Conservation (phyloP, 2,888 invertebrate genomes). For the Automeris io region DNA sequence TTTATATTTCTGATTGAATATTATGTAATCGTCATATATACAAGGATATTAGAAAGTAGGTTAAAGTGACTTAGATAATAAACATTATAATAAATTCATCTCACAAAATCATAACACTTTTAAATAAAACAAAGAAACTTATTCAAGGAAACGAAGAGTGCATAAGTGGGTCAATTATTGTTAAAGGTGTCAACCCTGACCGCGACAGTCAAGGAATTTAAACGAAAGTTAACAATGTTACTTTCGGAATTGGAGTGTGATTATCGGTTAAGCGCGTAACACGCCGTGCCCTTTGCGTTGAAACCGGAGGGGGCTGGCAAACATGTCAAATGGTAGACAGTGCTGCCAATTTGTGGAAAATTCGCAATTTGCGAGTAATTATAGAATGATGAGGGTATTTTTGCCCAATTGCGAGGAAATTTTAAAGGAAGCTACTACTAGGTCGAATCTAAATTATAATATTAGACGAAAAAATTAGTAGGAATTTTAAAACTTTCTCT, state of each 20-base stretch:
- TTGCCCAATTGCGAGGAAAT: no score
- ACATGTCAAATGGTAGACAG: conserved; percentile 28
- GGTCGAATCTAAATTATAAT: no score
- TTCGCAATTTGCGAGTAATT: no score
- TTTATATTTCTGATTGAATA: no score
- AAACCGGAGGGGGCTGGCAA: conserved; percentile 15
- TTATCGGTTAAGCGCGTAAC: neutral
- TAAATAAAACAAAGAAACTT: neutral
- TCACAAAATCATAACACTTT: neutral
- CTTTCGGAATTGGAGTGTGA: neutral
- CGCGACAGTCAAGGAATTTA: conserved; percentile 3
- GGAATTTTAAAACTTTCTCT: no score
- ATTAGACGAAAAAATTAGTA: no score
- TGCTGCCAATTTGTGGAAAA: no score
- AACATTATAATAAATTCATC: no score
- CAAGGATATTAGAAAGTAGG: neutral
- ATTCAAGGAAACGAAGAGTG: neutral
- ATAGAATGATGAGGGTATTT: no score
- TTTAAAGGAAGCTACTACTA: no score
- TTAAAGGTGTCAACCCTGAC: conserved; percentile 1
- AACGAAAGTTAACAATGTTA: neutral
- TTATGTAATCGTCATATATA: no score
- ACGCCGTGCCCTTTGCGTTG: conserved; percentile 23
- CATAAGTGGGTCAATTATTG: neutral
- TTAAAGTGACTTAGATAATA: no score